phyloP scores from a whole-genome alignment of 2,113 vertebrate species.

The Campylomormyrus numenius region DNA sequence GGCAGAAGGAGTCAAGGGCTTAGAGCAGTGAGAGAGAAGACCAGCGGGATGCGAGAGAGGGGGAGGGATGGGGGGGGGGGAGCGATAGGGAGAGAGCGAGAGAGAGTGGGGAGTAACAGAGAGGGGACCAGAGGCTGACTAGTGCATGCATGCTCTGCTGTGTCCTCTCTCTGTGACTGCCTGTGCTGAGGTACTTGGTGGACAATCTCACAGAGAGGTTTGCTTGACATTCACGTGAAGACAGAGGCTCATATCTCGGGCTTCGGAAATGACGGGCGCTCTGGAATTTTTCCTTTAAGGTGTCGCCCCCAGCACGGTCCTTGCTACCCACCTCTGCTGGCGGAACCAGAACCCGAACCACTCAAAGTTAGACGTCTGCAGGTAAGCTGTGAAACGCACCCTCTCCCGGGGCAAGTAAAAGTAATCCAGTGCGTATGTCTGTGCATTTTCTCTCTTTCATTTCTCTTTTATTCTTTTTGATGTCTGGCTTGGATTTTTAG shows the following conservation, averaged over 20 bases:
- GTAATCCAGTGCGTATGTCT: background rate
- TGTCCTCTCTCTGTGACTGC: background rate
- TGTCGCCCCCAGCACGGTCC: background rate
- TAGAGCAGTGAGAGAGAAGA: constrained; percentile 47
- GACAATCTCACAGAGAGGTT: background rate
- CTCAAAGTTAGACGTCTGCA: background rate
- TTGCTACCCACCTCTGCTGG: background rate
- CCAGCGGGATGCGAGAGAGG: background rate
- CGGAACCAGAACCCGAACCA: background rate
- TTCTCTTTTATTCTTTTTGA: background rate
- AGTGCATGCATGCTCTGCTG: background rate
- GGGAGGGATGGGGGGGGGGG: background rate
- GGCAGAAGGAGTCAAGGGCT: constrained; percentile 51
- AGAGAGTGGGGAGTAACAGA: constrained; percentile 4
- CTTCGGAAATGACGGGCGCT: background rate
- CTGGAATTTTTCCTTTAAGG: constrained; percentile 10
- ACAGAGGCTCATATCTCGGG: background rate
- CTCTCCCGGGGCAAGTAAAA: background rate
- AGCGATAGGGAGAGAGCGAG: background rate
- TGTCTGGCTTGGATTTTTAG: background rate
- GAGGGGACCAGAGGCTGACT: constrained; percentile 18
- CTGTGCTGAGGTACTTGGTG: background rate
- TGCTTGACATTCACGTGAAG: background rate
- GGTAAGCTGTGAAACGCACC: background rate
- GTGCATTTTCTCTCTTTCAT: background rate